phyloP scores from a whole-genome alignment of 2,113 vertebrate genomes.

The Picathartes gymnocephalus region DNA sequence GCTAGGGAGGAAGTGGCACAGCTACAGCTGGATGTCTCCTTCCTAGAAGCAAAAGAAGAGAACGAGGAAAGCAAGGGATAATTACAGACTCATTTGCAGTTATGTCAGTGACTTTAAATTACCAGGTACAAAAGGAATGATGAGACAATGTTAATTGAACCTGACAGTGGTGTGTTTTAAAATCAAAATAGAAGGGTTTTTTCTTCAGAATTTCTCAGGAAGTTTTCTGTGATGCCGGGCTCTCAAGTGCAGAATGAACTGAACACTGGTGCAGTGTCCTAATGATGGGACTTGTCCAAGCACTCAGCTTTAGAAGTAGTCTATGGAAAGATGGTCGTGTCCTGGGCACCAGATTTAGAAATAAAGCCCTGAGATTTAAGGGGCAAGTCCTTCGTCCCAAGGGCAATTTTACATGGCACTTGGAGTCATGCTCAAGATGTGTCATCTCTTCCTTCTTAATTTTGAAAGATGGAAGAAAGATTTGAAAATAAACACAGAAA shows the following conservation, averaged over 20 bases:
- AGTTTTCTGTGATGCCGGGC: not conserved
- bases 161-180: not conserved
- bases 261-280: not conserved
- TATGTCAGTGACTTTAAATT: not conserved
- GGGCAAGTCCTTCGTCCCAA: not conserved
- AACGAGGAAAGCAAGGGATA: not conserved
- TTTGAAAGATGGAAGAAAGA: not conserved
- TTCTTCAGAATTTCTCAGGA: not conserved
- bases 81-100: not conserved
- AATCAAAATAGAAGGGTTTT: not conserved
- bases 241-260: not conserved
- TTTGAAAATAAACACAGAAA: not conserved
- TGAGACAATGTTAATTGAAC: not conserved
- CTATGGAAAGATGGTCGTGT: not conserved
- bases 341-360: not conserved
- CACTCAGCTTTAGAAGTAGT: not conserved
- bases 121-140: not conserved
- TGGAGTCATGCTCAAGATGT: not conserved
- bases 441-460: not conserved
- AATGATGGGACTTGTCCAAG: not conserved
- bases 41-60: not conserved
- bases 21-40: not conserved
- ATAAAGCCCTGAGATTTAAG: not conserved
- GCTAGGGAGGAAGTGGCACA: not conserved
- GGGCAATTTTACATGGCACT: not conserved